phyloP scores from a whole-genome alignment of 2,888 invertebrate genomes.

The Eurytoma californica region DNA sequence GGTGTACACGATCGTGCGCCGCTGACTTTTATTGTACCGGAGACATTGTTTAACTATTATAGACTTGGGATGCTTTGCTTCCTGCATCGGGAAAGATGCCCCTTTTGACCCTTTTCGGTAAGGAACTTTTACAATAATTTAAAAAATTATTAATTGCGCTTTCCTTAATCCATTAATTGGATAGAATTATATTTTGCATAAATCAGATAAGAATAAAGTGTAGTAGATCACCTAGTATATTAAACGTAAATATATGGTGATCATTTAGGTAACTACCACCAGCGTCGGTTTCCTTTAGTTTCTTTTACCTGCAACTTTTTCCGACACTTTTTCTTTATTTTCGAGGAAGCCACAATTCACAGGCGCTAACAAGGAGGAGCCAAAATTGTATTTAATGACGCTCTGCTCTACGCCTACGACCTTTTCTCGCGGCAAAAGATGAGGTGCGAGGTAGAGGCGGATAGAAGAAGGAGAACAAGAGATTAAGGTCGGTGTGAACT shows the following conservation, averaged over 20 bases:
- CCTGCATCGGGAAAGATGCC: not conserved
- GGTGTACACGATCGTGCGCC: slow-evolving; percentile 31
- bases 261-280: not conserved
- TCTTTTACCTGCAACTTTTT: slow-evolving; percentile 31
- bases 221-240: too few relatives aligned
- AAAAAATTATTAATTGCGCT: too few relatives aligned
- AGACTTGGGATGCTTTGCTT: not conserved
- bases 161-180: too few relatives aligned
- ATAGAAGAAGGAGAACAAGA: not conserved
- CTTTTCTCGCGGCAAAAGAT: slow-evolving; percentile 16
- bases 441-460: slow-evolving; percentile 49
- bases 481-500: slow-evolving; percentile 36
- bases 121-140: not conserved
- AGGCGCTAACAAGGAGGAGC: slow-evolving; percentile 66
- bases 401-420: slow-evolving; percentile 61
- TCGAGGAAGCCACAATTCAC: slow-evolving; percentile 63
- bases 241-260: too few relatives aligned
- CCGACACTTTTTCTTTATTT: slow-evolving; percentile 40
- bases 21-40: slow-evolving; percentile 47
- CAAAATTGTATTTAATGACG: slow-evolving; percentile 67
- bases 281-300: slow-evolving; percentile 9
- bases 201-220: too few relatives aligned
- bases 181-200: too few relatives aligned
- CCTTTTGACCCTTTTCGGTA: not conserved
- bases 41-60: slow-evolving; percentile 44